These are phyloP conservation scores for Iselma pallidipennis DNA, from an alignment of 2,888 invertebrate species.

Conservation along the genomic window DNA sequence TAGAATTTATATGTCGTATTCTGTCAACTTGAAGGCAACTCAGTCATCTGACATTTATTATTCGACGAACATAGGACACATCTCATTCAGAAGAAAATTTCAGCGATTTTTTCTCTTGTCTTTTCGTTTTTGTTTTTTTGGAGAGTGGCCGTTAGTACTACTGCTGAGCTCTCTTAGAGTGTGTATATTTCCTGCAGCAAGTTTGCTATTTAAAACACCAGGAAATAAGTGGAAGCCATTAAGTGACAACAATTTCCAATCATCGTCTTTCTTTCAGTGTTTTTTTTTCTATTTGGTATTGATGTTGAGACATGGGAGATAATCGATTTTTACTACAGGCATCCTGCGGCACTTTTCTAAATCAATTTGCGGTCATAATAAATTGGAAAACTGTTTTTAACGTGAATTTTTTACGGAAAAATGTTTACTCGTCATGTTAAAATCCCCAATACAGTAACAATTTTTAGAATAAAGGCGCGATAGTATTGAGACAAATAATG, in stretches of 20 bases:
- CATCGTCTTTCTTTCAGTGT: too few relatives aligned
- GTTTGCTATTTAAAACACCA: background rate
- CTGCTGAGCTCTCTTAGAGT: too few relatives aligned
- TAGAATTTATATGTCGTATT: background rate
- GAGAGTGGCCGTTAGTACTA: too few relatives aligned
- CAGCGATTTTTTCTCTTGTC: background rate
- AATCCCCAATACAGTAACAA: background rate
- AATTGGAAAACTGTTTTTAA: too few relatives aligned
- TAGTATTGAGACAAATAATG: too few relatives aligned
- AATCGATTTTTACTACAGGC: too few relatives aligned
- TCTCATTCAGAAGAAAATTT: background rate
- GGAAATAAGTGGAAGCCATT: background rate
- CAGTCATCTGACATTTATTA: background rate
- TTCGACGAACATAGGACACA: background rate
- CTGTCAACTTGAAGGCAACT: background rate
- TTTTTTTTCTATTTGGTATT: too few relatives aligned
- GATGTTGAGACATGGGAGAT: background rate
- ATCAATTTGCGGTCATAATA: too few relatives aligned
- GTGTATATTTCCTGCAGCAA: background rate
- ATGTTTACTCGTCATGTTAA: too few relatives aligned
- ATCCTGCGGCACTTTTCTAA: too few relatives aligned
- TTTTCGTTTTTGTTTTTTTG: background rate
- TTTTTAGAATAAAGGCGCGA: too few relatives aligned
- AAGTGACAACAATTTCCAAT: background rate
- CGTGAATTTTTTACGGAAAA: too few relatives aligned